Evolutionary conservation across 1,140 invertebrate species (phyloP), one percentile per base, ranked within the genome.

Genomic region (Monochamus saltuarius): DNA sequence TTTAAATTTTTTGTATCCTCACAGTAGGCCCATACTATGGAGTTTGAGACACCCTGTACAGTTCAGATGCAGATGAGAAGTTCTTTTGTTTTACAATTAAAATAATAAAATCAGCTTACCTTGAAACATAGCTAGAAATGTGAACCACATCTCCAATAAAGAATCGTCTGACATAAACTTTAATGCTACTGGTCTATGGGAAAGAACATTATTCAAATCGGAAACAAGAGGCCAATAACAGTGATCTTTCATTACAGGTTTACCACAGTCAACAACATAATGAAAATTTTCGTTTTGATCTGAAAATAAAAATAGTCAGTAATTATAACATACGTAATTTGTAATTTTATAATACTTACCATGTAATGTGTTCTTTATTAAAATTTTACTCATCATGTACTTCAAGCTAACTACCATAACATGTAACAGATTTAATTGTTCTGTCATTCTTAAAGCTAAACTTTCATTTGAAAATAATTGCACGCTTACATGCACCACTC

Each of bases 201-300:
- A 94, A 1, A 99, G 81, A n/a, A 98, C 90, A 78, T 98, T 98
- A 73, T 97, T 98, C 37, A 99, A 85, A 81, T 99, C 96, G 0
- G 94, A 97, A 37, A 98, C 93, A 2, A 98, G 81, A 9, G 96
- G 95, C 95, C 95, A 98, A 79, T 97, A 98, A 79, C 94, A 97
- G 78, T 98, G 96, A 72, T 97, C 92, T 77, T 94, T 96, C 92
- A 98, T 97, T 4, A 97, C 90, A 64, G 89, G 83, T 62, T 89
- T 83, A 10, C 86, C 89, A 76, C 95, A 98, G 72, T 97, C 94
- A 6, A 98, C 95, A n/a, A 98, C 94, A 68, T 84, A 86, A 74
- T 95, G 92, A 67, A 87, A 88, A 77, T 94, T 95, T 67, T 87
- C 86, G 13, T 84, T 82, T 46, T 46, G 43, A 46, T 46, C 43